These are phyloP conservation scores for Schrankia costaestrigalis DNA, from an alignment of 2,888 invertebrate genomes.

Conservation along the genomic window DNA sequence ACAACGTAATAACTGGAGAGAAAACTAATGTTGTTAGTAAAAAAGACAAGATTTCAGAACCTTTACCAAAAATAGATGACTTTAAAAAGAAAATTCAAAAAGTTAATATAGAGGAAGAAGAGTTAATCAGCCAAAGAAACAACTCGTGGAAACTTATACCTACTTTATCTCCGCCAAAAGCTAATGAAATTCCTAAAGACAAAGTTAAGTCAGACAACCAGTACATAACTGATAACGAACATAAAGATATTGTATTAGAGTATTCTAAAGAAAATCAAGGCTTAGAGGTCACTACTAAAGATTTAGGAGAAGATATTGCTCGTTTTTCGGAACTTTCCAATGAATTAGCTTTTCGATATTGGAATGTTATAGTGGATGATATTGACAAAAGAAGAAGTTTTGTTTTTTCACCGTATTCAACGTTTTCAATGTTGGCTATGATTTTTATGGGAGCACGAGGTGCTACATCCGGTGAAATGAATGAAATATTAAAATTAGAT, in stretches of 20 bases:
- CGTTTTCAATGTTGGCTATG: conserved; percentile 93
- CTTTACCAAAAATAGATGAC: conserved; percentile 64
- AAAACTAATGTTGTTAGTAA: conserved; percentile 23
- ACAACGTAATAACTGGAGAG: conserved; percentile 27
- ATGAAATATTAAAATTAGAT: conserved; percentile 90
- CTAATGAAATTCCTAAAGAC: conserved; percentile 59
- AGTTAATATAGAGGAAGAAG: conserved; percentile 70
- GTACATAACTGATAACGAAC: conserved; percentile 39
- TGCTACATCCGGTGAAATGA: conserved; percentile 94
- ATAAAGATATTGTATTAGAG: conserved; percentile 65
- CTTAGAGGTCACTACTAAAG: conserved; percentile 87
- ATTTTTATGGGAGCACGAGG: conserved; percentile 93
- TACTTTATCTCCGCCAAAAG: conserved; percentile 76
- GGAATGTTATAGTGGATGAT: conserved; percentile 86
- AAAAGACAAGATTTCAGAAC: conserved; percentile 40
- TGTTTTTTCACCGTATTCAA: conserved; percentile 90
- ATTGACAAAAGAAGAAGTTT: conserved; percentile 89
- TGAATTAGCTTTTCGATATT: conserved; percentile 91
- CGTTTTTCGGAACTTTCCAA: conserved; percentile 90
- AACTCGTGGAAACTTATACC: conserved; percentile 82
- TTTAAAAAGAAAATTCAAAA: conserved; percentile 75
- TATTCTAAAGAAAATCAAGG: conserved; percentile 81
- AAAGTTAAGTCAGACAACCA: conserved; percentile 55
- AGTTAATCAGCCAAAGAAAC: conserved; percentile 59
- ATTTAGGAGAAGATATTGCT: conserved; percentile 87